Evolutionary conservation across 2,888 invertebrate species (phyloP).

Genomic region (Ornithoptera priamus): DNA sequence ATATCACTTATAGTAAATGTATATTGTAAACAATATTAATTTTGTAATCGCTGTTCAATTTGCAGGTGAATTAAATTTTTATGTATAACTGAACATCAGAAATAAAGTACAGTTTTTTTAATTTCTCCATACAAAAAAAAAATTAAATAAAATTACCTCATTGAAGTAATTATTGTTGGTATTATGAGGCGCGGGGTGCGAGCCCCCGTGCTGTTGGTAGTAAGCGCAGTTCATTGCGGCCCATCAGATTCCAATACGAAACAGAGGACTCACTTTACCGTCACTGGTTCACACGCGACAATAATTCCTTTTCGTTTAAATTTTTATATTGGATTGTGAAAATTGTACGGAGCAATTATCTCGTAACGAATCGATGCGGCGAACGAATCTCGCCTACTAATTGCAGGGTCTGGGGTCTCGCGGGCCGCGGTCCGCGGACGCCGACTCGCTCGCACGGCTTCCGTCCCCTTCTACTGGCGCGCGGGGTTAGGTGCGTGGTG

Average conservation of each 20-base stretch:
- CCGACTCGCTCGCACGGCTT: slow-evolving; percentile 52
- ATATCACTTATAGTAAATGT: no score
- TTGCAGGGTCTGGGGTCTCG: slow-evolving; percentile 71
- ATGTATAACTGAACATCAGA: not conserved
- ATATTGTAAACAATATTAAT: no score
- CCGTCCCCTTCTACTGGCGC: slow-evolving; percentile 52
- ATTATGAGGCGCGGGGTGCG: slow-evolving; percentile 68
- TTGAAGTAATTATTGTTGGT: slow-evolving; percentile 71
- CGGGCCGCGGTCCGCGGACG: slow-evolving; percentile 42
- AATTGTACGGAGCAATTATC: slow-evolving; percentile 72
- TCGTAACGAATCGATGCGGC: slow-evolving; percentile 78
- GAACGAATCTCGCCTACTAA: slow-evolving; percentile 79
- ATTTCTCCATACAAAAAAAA: not conserved
- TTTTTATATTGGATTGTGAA: slow-evolving; percentile 43
- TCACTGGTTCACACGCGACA: slow-evolving; percentile 59
- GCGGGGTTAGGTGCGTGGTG: slow-evolving; percentile 47
- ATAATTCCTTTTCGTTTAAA: slow-evolving; percentile 37
- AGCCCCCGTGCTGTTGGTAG: slow-evolving; percentile 71
- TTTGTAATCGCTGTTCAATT: no score
- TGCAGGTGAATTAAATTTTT: not conserved
- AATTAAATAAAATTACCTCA: slow-evolving; percentile 64
- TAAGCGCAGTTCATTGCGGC: slow-evolving; percentile 75
- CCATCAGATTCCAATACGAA: slow-evolving; percentile 55
- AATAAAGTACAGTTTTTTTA: not conserved
- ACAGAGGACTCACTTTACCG: slow-evolving; percentile 41